These are phyloP conservation scores for Scyliorhinus canicula DNA, from an alignment of 2,797 vertebrate genomes.

Conservation along the genomic window DNA sequence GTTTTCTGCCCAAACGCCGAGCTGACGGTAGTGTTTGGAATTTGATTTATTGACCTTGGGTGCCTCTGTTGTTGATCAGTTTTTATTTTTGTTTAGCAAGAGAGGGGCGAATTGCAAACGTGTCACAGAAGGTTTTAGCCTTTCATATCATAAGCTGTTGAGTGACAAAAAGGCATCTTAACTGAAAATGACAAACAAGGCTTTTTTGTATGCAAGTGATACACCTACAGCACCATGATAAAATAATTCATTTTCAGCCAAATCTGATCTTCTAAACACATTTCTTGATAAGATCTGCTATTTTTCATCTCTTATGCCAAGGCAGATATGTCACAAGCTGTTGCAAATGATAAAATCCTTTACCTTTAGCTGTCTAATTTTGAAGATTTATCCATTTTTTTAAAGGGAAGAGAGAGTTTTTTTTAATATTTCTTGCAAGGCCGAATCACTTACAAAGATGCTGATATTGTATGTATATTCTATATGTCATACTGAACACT, in stretches of 20 bases:
- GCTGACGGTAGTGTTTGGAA: constrained; percentile 49
- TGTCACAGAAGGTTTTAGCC: constrained; percentile 48
- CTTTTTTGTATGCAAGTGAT: constrained; percentile 59
- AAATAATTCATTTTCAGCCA: constrained; percentile 72
- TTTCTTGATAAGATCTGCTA: constrained; percentile 65
- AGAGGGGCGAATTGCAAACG: constrained; percentile 54
- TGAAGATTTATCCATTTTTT: constrained; percentile 4
- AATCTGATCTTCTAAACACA: constrained; percentile 69
- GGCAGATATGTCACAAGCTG: not conserved
- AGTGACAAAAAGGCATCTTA: constrained; percentile 59
- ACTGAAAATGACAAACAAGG: constrained; percentile 68
- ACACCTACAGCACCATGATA: constrained; percentile 56
- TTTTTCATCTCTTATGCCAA: constrained; percentile 56
- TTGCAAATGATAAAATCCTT: constrained; percentile 7
- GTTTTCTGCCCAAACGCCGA: constrained; percentile 48
- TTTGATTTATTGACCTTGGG: constrained; percentile 60
- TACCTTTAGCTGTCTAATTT: not conserved
- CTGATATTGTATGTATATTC: not conserved
- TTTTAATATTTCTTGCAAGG: not conserved
- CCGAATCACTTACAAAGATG: not conserved
- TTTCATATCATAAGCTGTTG: constrained; percentile 42
- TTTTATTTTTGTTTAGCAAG: constrained; percentile 55
- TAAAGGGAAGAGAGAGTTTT: not conserved
- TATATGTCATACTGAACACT: not conserved
- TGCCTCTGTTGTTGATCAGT: constrained; percentile 54